Evolutionary conservation across 1,140 invertebrate species (phyloP).

Genomic region (Anastrepha ludens): DNA sequence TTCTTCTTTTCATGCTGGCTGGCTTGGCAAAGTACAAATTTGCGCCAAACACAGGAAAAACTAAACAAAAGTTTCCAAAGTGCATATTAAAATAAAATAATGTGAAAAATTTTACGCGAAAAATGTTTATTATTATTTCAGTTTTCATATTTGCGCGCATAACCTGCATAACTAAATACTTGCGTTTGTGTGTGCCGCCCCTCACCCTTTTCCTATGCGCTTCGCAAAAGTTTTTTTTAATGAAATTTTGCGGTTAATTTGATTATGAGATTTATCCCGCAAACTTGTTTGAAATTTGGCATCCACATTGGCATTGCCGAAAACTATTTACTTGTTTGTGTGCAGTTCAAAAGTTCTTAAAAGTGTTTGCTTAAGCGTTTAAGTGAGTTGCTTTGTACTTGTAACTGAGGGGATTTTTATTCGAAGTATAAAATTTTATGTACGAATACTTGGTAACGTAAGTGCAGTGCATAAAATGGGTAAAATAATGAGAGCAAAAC

Average conservation of each 20-base stretch:
- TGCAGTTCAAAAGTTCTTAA: not conserved
- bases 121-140: slow-evolving; percentile 42
- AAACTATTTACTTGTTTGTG: slow-evolving; percentile 19
- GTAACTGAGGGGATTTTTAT: not conserved
- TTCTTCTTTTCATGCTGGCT: not conserved
- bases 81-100: not conserved
- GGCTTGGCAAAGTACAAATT: slow-evolving; percentile 26
- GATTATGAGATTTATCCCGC: slow-evolving; percentile 29
- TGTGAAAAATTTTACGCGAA: slow-evolving; percentile 8
- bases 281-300: slow-evolving; percentile 38
- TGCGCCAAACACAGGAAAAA: not conserved
- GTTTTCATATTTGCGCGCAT: slow-evolving; percentile 35
- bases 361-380: slow-evolving; percentile 45
- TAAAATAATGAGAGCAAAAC: too few species aligned
- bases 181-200: not conserved
- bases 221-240: slow-evolving; percentile 28
- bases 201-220: not conserved
- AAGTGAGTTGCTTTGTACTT: not conserved
- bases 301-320: not conserved
- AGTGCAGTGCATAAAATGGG: too few species aligned
- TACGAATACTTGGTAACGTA: not conserved
- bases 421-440: not conserved
- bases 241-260: slow-evolving; percentile 48
- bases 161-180: not conserved
- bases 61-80: not conserved